Percentiles rank a stretch among this genome's conserved stretches.
phyloP scores from a whole-genome alignment of 1,140 invertebrate species.

The Aricia agestis region DNA sequence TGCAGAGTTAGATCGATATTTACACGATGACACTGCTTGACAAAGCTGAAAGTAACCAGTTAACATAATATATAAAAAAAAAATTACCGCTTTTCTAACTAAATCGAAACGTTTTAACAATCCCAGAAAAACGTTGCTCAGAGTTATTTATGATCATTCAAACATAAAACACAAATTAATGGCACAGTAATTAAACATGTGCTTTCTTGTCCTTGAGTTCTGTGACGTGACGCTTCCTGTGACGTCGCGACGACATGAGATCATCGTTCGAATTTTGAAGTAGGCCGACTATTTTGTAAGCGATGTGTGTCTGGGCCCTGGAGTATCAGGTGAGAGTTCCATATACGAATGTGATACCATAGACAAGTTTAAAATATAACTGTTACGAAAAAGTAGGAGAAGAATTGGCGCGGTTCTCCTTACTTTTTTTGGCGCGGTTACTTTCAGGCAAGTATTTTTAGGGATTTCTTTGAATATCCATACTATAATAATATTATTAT shows the following conservation, averaged over 20 bases:
- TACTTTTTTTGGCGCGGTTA: no score
- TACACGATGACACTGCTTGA: no score
- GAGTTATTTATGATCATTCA: background rate
- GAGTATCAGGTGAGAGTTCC: background rate
- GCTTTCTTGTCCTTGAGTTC: conserved; percentile 3
- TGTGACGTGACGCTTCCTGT: background rate
- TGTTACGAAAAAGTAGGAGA: background rate
- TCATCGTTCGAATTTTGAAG: conserved; percentile 5
- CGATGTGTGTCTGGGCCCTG: background rate
- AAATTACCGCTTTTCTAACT: no score
- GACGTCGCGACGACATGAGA: background rate
- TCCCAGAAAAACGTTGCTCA: no score
- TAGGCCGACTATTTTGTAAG: background rate
- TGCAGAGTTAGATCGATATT: no score
- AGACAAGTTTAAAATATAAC: background rate
- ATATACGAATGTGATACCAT: background rate
- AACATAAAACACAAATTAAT: conserved; percentile 3
- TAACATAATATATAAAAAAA: no score
- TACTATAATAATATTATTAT: no score
- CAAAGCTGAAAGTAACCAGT: no score
- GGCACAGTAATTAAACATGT: background rate
- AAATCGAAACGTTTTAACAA: no score
- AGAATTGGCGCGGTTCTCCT: background rate
- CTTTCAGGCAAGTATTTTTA: no score
- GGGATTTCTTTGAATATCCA: no score